Conservation (phyloP, 2,888 invertebrate species). For the Meandrusa payeni region DNA sequence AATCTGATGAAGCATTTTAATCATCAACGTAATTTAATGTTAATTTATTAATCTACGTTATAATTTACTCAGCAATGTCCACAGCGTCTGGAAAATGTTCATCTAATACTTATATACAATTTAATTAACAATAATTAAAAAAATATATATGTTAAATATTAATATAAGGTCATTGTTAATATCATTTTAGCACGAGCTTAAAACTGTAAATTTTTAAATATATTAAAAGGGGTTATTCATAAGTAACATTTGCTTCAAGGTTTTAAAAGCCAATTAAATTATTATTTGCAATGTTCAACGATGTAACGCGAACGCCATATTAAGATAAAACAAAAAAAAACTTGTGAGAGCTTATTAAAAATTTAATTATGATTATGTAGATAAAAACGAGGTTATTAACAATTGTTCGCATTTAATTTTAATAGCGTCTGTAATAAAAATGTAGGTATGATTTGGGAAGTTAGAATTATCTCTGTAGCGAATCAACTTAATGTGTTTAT, state of each 20-base stretch:
- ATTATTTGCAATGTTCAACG: conserved; percentile 8
- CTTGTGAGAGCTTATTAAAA: not conserved
- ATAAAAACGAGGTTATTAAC: conserved; percentile 5
- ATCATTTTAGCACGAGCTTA: too few species aligned
- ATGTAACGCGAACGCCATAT: not conserved
- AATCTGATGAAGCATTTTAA: too few species aligned
- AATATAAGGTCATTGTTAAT: too few species aligned
- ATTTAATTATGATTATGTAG: conserved; percentile 3
- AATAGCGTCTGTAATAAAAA: conserved; percentile 1
- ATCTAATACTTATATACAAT: too few species aligned
- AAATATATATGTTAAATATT: too few species aligned
- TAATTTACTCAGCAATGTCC: too few species aligned
- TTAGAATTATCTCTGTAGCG: not conserved
- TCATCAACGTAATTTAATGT: too few species aligned
- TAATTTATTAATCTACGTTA: too few species aligned
- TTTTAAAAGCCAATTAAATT: not conserved
- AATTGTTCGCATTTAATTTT: conserved; percentile 1
- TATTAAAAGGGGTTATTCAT: too few species aligned
- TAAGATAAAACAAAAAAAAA: conserved; percentile 9
- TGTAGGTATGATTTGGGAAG: not conserved
- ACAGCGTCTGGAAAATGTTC: too few species aligned
- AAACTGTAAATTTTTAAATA: too few species aligned
- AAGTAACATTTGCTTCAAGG: conserved; percentile 1
- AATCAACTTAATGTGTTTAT: not conserved
- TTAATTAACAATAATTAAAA: too few species aligned